Percentiles rank a stretch among this genome's conserved stretches.
phyloP scores from a whole-genome alignment of 2,113 vertebrate genomes.

The Pongo pygmaeus region DNA sequence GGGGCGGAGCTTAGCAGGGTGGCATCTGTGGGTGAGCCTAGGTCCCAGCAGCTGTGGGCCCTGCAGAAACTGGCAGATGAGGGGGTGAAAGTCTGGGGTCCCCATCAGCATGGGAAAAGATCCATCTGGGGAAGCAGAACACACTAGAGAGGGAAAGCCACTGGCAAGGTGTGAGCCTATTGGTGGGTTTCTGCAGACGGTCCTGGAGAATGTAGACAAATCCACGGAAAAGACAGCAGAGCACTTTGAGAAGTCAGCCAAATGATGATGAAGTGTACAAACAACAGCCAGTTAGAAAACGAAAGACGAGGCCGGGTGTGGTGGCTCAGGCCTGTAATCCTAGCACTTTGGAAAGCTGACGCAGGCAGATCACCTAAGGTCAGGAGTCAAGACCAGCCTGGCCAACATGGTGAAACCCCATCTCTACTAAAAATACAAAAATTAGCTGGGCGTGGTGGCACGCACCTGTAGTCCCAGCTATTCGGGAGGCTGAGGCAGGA shows the following conservation, averaged over 20 bases:
- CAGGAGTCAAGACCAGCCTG: not conserved
- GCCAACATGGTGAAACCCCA: not conserved
- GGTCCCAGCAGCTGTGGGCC: not conserved
- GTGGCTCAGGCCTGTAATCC: too few species aligned
- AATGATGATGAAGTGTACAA: not conserved
- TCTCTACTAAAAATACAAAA: not conserved
- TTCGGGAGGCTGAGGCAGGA: not conserved
- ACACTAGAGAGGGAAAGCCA: not conserved
- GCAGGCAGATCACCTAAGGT: too few species aligned
- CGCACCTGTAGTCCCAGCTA: not conserved
- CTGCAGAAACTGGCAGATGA: not conserved
- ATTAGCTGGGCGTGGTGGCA: not conserved
- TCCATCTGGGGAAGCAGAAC: not conserved
- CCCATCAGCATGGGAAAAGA: not conserved
- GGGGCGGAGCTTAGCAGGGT: fast-evolving
- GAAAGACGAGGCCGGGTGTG: too few species aligned
- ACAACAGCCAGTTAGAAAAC: not conserved
- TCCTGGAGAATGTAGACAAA: not conserved
- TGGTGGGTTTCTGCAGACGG: not conserved
- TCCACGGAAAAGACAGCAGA: not conserved
- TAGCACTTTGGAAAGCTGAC: too few species aligned
- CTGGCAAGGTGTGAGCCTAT: too few species aligned
- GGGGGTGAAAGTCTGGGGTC: not conserved
- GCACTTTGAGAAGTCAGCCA: not conserved
- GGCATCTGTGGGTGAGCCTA: not conserved